These are phyloP conservation scores for Phrixothrix hirtus DNA, from an alignment of 2,888 invertebrate genomes.

Conservation along the genomic window DNA sequence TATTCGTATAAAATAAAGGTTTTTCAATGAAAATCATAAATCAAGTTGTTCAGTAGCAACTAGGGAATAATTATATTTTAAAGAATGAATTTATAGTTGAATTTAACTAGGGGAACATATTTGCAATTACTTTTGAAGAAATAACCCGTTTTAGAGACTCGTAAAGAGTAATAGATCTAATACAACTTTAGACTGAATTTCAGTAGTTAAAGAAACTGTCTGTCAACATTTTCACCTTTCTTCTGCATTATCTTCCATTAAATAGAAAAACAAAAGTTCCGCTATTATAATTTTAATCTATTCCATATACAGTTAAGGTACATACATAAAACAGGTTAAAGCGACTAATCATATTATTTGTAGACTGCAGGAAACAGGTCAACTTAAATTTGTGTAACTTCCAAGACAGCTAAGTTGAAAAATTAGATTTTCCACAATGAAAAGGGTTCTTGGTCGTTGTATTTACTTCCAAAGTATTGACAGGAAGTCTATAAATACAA, in stretches of 20 bases:
- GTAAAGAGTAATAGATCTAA: slow-evolving; percentile 16
- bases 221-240: slow-evolving; percentile 3
- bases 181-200: slow-evolving; percentile 7
- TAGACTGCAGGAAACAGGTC: slow-evolving; percentile 1
- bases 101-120: too few relatives aligned
- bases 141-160: slow-evolving; percentile 17
- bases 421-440: slow-evolving; percentile 17
- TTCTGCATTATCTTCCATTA: too few relatives aligned
- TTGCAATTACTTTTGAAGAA: slow-evolving; percentile 18
- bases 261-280: too few relatives aligned
- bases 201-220: slow-evolving; percentile 5
- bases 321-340: neutral
- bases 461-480: slow-evolving; percentile 9
- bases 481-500: slow-evolving; percentile 13
- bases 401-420: slow-evolving; percentile 8
- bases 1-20: too few relatives aligned
- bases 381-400: slow-evolving; percentile 5
- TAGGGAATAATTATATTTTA: too few relatives aligned
- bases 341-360: slow-evolving; percentile 6
- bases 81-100: too few relatives aligned
- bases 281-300: too few relatives aligned
- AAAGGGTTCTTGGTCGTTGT: slow-evolving; percentile 8
- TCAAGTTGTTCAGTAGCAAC: too few relatives aligned
- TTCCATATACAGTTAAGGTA: neutral
- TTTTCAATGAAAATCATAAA: too few relatives aligned